Evolutionary conservation across 2,888 invertebrate genomes (phyloP).

Genomic region (Yponomeuta sedellus): DNA sequence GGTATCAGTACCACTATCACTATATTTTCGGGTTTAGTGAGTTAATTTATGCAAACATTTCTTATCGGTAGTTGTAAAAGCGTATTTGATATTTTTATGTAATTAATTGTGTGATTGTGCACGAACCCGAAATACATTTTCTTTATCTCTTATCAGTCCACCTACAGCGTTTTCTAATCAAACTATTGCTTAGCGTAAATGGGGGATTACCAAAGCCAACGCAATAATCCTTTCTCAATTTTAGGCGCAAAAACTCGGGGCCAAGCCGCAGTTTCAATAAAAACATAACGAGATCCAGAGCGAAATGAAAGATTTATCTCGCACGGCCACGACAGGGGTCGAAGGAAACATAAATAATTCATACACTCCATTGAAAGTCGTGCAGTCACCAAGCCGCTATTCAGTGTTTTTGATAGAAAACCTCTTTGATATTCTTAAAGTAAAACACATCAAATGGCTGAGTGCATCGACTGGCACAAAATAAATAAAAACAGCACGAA

Average conservation of each 20-base stretch:
- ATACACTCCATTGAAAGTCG: constrained; percentile 57
- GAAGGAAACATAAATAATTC: constrained; percentile 54
- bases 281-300: constrained; percentile 52
- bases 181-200: no score
- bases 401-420: constrained; percentile 54
- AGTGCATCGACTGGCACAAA: constrained; percentile 26
- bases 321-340: constrained; percentile 33
- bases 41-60: no score
- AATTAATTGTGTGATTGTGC: no score
- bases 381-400: constrained; percentile 39
- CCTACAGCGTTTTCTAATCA: no score
- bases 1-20: no score
- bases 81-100: no score
- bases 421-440: constrained; percentile 44
- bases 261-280: constrained; percentile 43
- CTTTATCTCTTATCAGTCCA: no score
- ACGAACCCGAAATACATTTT: no score
- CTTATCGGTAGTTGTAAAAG: no score
- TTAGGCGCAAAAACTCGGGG: background rate
- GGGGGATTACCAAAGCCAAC: no score
- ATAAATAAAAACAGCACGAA: background rate
- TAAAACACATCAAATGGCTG: constrained; percentile 35
- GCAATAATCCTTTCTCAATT: background rate
- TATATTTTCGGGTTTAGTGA: no score
- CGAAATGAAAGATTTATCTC: constrained; percentile 64